A percentile compares a stretch with the other conserved stretches of the same genome.
Evolutionary conservation across 2,113 vertebrate genomes (phyloP).

Genomic region (Diadophis punctatus): DNA sequence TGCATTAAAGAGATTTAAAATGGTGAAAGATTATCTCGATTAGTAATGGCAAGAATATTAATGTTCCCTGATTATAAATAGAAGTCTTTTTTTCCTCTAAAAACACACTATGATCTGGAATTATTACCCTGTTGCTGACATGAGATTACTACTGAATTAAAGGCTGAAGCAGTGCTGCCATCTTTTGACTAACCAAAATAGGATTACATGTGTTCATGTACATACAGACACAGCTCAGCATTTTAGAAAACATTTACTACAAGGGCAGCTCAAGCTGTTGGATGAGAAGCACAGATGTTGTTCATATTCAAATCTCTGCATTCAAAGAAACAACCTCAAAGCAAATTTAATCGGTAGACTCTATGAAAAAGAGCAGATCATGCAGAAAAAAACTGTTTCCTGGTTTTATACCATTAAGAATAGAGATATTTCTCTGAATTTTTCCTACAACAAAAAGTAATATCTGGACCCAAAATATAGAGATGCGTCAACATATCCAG

Average conservation of each 20-base stretch:
- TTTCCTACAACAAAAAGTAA: neutral
- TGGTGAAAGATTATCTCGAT: conserved; percentile 21
- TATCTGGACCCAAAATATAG: neutral
- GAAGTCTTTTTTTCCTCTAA: neutral
- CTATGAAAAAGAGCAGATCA: neutral
- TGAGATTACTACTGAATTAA: neutral
- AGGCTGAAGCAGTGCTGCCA: conserved; percentile 68
- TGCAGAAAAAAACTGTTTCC: neutral
- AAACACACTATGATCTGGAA: neutral
- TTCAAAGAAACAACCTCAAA: neutral
- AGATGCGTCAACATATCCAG: neutral
- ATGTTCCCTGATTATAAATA: neutral
- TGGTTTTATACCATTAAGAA: neutral
- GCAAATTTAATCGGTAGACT: neutral
- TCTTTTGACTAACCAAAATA: conserved; percentile 52
- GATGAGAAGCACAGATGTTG: neutral
- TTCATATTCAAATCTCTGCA: neutral
- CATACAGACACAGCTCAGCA: neutral
- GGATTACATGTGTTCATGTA: neutral
- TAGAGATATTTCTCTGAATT: neutral
- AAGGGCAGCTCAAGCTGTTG: neutral
- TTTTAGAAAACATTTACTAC: neutral
- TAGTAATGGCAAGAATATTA: conserved; percentile 21
- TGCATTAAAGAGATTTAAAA: conserved; percentile 13
- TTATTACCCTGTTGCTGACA: neutral